Percentiles rank a stretch among this genome's conserved stretches.
phyloP scores from a whole-genome alignment of 1,140 invertebrate genomes.

The Araneus ventricosus region DNA sequence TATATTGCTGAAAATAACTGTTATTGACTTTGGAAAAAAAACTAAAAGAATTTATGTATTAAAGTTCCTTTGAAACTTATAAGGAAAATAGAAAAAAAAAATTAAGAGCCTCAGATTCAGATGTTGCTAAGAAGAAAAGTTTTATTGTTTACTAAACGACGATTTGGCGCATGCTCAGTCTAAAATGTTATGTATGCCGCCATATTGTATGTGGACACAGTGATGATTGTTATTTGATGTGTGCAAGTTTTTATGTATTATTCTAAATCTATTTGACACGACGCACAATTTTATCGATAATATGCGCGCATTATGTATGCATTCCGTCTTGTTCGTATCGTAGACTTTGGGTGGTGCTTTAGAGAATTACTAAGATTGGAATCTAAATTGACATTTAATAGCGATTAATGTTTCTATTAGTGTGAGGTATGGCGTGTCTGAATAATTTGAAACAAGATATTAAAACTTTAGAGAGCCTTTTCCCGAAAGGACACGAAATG shows the following conservation, averaged over 20 bases:
- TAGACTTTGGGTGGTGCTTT: constrained; percentile 54
- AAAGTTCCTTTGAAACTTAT: background rate
- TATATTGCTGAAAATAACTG: too few species aligned
- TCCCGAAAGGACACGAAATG: constrained; percentile 96
- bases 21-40: too few species aligned
- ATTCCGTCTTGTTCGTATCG: constrained; percentile 1
- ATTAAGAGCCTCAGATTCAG: background rate
- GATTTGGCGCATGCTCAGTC: constrained; percentile 69
- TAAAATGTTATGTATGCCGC: constrained; percentile 70
- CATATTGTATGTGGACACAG: constrained; percentile 70
- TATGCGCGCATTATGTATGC: constrained; percentile 49
- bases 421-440: constrained; percentile 91
- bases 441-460: constrained; percentile 98
- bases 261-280: constrained; percentile 14
- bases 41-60: too few species aligned
- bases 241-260: background rate
- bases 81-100: constrained; percentile 8
- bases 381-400: background rate
- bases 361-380: background rate
- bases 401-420: constrained; percentile 36
- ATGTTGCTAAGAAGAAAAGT: constrained; percentile 68
- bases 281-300: constrained; percentile 46
- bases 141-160: constrained; percentile 75
- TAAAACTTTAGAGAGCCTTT: constrained; percentile 95
- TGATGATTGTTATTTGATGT: constrained; percentile 54